Evolutionary conservation across 1,140 invertebrate species (phyloP).

Genomic region (Lysiphlebus fabarum): DNA sequence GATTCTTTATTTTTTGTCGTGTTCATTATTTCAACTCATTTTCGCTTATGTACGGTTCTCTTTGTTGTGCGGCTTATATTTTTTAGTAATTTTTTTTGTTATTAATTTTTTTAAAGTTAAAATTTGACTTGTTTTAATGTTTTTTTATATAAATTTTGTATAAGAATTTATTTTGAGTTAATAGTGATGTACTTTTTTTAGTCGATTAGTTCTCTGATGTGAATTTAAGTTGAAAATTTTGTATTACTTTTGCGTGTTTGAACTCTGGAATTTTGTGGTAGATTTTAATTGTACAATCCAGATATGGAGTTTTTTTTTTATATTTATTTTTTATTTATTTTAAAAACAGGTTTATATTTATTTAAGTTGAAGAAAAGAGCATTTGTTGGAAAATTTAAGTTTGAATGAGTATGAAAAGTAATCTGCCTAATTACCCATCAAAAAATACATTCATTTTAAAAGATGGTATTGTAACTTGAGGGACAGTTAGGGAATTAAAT

Average conservation of each 20-base stretch:
- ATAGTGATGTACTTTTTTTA: slow-evolving; percentile 32
- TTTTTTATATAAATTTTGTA: too few species aligned
- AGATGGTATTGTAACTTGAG: slow-evolving; percentile 1
- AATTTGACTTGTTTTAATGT: not conserved
- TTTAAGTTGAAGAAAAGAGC: slow-evolving; percentile 30
- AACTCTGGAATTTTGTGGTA: slow-evolving; percentile 40
- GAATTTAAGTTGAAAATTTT: slow-evolving; percentile 33
- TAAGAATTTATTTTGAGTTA: too few species aligned
- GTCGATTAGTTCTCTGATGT: slow-evolving; percentile 46
- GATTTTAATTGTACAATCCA: not conserved
- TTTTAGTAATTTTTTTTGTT: not conserved
- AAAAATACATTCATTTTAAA: slow-evolving; percentile 46
- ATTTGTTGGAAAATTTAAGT: slow-evolving; percentile 27
- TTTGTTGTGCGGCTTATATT: slow-evolving; percentile 10
- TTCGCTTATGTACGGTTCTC: not conserved
- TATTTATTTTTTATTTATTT: not conserved
- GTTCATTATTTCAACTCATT: not conserved
- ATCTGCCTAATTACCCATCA: slow-evolving; percentile 55
- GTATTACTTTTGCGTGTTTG: slow-evolving; percentile 15
- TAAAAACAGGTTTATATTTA: too few species aligned
- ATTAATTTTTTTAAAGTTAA: not conserved
- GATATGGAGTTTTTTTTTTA: not conserved
- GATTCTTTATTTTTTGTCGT: too few species aligned
- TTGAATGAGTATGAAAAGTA: slow-evolving; percentile 53
- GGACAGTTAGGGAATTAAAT: slow-evolving; percentile 7